Conservation (phyloP, 1,140 invertebrate species). For the Homalodisca vitripennis region DNA sequence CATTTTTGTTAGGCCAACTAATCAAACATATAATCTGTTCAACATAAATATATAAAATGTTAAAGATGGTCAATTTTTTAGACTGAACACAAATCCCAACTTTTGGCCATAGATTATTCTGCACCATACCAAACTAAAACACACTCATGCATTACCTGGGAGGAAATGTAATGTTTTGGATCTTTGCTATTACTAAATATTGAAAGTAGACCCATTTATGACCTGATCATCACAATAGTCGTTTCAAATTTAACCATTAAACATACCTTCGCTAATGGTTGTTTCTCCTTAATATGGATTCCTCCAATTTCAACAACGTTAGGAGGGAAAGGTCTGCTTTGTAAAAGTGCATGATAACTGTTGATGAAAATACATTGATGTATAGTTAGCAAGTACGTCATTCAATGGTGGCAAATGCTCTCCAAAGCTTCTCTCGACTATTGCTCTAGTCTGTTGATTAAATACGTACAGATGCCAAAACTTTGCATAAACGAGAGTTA, state of each 20-base stretch:
- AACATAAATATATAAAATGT: too few relatives aligned
- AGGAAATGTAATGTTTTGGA: not conserved
- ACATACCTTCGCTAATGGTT: conserved; percentile 43
- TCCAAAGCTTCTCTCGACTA: conserved; percentile 52
- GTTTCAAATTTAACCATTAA: not conserved
- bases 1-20: too few relatives aligned
- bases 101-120: not conserved
- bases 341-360: conserved; percentile 49
- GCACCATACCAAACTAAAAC: not conserved
- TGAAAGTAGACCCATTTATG: too few relatives aligned
- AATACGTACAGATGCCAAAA: conserved; percentile 22
- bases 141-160: not conserved
- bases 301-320: conserved; percentile 66
- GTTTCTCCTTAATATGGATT: conserved; percentile 45
- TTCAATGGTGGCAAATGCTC: conserved; percentile 53
- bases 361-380: conserved; percentile 46
- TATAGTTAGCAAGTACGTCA: conserved; percentile 29
- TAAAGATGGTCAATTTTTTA: too few relatives aligned
- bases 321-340: conserved; percentile 56
- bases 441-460: conserved; percentile 36
- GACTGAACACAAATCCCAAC: too few relatives aligned
- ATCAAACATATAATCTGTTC: too few relatives aligned
- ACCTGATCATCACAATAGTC: too few relatives aligned
- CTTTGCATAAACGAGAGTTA: not conserved
- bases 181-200: not conserved